phyloP scores from a whole-genome alignment of 2,888 invertebrate species.

The Macropis europaea region DNA sequence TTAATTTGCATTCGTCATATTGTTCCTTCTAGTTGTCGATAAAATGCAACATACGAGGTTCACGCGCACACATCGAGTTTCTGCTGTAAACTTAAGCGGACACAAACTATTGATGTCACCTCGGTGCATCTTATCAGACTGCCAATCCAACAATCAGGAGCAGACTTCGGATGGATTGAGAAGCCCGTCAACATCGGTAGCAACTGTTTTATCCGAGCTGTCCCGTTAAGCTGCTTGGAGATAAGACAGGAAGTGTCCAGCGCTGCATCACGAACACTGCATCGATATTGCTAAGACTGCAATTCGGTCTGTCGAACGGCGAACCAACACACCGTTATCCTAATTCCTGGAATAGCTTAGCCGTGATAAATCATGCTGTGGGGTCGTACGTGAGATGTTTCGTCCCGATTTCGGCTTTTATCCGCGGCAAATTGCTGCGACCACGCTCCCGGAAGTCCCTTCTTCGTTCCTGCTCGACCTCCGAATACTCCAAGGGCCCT shows the following conservation, averaged over 20 bases:
- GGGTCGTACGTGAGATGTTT: constrained; percentile 37
- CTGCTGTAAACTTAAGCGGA: too few species aligned
- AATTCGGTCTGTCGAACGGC: constrained; percentile 12
- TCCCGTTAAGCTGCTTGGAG: too few species aligned
- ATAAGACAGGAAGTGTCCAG: constrained; percentile 11
- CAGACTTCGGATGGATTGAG: too few species aligned
- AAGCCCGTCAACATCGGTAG: too few species aligned
- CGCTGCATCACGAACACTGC: constrained; percentile 1
- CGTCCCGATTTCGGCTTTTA: constrained; percentile 27
- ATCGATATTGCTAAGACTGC: constrained; percentile 14
- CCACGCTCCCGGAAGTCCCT: background rate
- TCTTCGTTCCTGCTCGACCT: background rate
- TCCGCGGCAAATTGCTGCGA: constrained; percentile 10
- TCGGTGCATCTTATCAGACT: too few species aligned
- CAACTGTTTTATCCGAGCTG: too few species aligned
- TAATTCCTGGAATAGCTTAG: constrained; percentile 27
- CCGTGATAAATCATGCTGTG: constrained; percentile 37
- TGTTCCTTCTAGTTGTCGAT: too few species aligned
- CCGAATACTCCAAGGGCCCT: background rate
- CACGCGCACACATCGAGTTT: too few species aligned
- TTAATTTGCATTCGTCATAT: too few species aligned
- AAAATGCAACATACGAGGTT: too few species aligned
- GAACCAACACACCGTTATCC: background rate
- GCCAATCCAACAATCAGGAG: too few species aligned
- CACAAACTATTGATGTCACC: too few species aligned